Conservation (phyloP, 2,797 vertebrate species). For the Craterocephalus amniculus region DNA sequence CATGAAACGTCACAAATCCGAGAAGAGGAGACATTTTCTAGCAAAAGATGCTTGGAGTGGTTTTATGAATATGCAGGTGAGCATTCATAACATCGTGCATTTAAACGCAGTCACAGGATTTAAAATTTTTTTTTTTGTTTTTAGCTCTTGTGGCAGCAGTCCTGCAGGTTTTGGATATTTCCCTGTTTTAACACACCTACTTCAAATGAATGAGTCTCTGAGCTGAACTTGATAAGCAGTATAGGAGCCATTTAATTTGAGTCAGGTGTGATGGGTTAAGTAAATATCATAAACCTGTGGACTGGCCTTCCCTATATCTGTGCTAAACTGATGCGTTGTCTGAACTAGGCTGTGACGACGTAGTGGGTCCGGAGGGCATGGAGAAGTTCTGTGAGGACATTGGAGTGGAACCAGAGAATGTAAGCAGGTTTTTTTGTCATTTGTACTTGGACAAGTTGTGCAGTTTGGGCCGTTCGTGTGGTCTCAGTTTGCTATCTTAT, state of each 20-base stretch:
- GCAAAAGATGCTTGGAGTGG: conserved; percentile 98
- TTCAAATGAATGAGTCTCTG: not conserved
- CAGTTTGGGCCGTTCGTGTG: not conserved
- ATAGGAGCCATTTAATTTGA: not conserved
- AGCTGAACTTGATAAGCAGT: not conserved
- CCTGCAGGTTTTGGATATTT: not conserved
- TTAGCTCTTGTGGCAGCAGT: not conserved
- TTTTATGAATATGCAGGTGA: conserved; percentile 99
- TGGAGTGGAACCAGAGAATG: conserved; percentile 98
- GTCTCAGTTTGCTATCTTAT: not conserved
- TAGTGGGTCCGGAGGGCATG: conserved; percentile 98
- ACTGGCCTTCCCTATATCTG: not conserved
- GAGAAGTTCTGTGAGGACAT: conserved; percentile 99
- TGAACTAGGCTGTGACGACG: conserved; percentile 90
- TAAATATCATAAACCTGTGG: not conserved
- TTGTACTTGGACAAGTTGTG: conserved; percentile 1
- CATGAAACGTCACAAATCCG: conserved; percentile 93
- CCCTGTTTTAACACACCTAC: not conserved
- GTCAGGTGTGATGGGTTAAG: not conserved
- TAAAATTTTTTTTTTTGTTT: not conserved
- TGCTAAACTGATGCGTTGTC: conserved; percentile 19
- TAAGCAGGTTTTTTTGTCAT: conserved; percentile 69
- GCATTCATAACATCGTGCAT: not conserved
- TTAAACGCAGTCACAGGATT: not conserved
- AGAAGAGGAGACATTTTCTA: conserved; percentile 96